These are phyloP conservation scores for Oreochromis niloticus DNA, from an alignment of 2,113 vertebrate genomes.

Conservation along the genomic window DNA sequence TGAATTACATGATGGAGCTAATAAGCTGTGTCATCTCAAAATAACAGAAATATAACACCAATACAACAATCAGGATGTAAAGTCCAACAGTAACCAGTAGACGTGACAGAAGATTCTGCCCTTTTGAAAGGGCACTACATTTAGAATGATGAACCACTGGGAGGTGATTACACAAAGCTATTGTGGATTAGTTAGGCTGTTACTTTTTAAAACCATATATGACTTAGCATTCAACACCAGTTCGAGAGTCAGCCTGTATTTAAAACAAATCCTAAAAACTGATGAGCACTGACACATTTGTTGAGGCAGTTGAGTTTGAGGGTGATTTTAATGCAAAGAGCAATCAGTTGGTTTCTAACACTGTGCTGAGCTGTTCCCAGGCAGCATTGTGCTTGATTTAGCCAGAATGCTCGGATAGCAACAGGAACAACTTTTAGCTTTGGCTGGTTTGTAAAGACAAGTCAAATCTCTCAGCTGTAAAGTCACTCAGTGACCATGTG, in stretches of 20 bases:
- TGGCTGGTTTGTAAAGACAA: conserved; percentile 40
- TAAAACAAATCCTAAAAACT: background rate
- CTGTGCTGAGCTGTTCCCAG: conserved; percentile 59
- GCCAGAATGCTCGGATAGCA: conserved; percentile 62
- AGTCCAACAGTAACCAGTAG: background rate
- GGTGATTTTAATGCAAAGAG: conserved; percentile 35
- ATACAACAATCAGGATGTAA: background rate
- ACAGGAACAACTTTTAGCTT: conserved; percentile 66
- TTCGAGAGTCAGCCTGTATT: background rate
- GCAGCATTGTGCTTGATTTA: conserved; percentile 69
- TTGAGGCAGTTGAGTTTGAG: background rate
- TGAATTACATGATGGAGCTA: background rate
- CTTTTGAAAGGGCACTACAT: background rate
- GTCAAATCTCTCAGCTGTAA: conserved; percentile 48
- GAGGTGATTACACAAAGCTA: background rate
- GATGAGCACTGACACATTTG: background rate
- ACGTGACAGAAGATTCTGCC: background rate
- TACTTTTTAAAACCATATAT: background rate
- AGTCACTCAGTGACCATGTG: conserved; percentile 50
- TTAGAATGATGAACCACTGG: background rate
- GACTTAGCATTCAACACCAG: background rate
- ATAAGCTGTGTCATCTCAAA: background rate
- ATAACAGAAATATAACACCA: background rate
- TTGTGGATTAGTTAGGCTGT: background rate
- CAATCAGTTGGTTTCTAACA: conserved; percentile 39